A percentile compares a stretch with the other conserved stretches of the same genome.
Evolutionary conservation across 2,888 invertebrate genomes (phyloP).

Genomic region (Phorcus lineatus): DNA sequence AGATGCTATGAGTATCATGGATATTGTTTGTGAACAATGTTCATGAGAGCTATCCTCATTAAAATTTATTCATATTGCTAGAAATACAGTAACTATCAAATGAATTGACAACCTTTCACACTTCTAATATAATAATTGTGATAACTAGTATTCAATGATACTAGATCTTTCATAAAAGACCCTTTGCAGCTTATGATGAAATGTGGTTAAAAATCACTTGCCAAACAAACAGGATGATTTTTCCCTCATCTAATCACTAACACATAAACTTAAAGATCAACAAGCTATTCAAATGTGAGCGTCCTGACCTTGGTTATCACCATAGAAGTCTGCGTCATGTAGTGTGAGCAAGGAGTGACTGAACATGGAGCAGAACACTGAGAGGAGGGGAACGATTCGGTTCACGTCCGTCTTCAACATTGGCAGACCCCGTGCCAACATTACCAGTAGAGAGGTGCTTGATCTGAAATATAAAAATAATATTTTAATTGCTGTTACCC

Average conservation of each 20-base stretch:
- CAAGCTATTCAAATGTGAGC: background rate
- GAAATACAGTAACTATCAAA: no score
- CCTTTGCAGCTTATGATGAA: background rate
- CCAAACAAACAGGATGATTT: background rate
- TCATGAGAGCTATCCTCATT: no score
- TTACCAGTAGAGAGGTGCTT: conserved; percentile 80
- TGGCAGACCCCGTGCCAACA: conserved; percentile 82
- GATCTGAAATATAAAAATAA: conserved; percentile 63
- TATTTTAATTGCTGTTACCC: conserved; percentile 52
- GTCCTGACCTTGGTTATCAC: conserved; percentile 54
- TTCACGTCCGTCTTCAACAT: conserved; percentile 80
- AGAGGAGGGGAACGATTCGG: conserved; percentile 85
- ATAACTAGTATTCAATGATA: background rate
- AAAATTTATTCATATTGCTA: no score
- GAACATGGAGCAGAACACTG: conserved; percentile 89
- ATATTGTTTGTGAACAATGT: no score
- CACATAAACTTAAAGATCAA: background rate
- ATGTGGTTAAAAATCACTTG: background rate
- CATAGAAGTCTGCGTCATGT: conserved; percentile 89
- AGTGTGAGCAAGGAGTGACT: conserved; percentile 87
- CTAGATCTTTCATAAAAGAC: background rate
- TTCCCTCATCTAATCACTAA: background rate
- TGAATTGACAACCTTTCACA: no score
- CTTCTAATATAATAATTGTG: no score
- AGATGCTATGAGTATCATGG: no score